Evolutionary conservation across 37 sponge, comb jelly and placozoan genomes (phyloP).

Genomic region (Eunapius fragilis): DNA sequence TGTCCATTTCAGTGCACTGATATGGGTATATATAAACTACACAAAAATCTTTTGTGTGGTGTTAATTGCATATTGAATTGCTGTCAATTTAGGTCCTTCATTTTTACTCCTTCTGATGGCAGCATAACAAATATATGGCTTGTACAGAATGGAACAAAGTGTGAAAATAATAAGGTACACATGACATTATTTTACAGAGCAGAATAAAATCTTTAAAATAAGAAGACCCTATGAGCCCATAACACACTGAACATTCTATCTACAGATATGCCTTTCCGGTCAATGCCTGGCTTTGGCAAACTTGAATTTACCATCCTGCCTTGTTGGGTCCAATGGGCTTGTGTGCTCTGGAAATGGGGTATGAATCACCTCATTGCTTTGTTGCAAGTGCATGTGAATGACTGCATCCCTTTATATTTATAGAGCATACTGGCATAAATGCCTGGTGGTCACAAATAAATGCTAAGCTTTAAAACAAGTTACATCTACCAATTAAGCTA

Average conservation of each 20-base stretch:
- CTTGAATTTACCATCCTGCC: slow-evolving; percentile 18
- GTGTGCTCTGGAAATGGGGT: slow-evolving; percentile 74
- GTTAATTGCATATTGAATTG: background rate
- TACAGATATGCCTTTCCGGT: slow-evolving; percentile 40
- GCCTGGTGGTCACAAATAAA: too few relatives aligned
- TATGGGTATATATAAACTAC: background rate
- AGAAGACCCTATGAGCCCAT: background rate
- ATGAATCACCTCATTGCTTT: too few relatives aligned
- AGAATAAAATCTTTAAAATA: too few relatives aligned
- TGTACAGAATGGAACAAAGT: slow-evolving; percentile 36
- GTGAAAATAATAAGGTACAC: slow-evolving; percentile 48
- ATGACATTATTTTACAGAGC: background rate
- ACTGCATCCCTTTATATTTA: too few relatives aligned
- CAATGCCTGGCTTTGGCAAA: slow-evolving; percentile 9
- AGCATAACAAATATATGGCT: slow-evolving; percentile 16
- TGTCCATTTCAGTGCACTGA: background rate
- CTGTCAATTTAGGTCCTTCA: slow-evolving; percentile 28
- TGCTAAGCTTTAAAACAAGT: too few relatives aligned
- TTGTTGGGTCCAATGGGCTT: slow-evolving; percentile 36
- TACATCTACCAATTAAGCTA: too few relatives aligned
- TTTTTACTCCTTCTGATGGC: slow-evolving; percentile 5
- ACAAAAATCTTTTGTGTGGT: background rate
- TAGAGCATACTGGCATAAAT: too few relatives aligned
- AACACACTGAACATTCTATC: background rate
- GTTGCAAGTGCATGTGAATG: too few relatives aligned